These are phyloP conservation scores for Cryptophagus acutangulus DNA, from an alignment of 2,888 invertebrate species.

Conservation along the genomic window DNA sequence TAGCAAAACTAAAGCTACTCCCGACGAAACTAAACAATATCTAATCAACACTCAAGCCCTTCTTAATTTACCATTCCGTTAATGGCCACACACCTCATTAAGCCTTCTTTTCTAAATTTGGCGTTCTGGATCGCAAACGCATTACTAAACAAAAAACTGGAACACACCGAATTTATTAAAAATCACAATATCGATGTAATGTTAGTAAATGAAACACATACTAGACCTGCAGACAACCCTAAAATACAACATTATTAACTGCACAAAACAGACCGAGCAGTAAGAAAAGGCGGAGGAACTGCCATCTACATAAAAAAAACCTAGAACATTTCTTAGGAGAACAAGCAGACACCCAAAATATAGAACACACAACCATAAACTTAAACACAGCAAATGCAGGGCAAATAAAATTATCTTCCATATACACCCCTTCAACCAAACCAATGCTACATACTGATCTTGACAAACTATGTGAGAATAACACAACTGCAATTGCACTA, in stretches of 20 bases:
- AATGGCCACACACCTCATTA: too few species aligned
- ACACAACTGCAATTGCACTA: neutral
- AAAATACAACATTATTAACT: conserved; percentile 10
- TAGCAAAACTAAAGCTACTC: too few species aligned
- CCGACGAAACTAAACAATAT: too few species aligned
- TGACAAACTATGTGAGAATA: neutral
- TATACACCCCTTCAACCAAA: neutral
- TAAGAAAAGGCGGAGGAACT: conserved; percentile 9
- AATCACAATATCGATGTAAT: neutral
- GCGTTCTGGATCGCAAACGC: conserved; percentile 13
- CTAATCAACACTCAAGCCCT: too few species aligned
- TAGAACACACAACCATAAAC: neutral
- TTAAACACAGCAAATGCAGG: neutral
- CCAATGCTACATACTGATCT: neutral
- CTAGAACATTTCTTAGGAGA: neutral
- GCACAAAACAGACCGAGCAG: conserved; percentile 10
- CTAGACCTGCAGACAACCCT: conserved; percentile 7
- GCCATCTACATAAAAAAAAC: conserved; percentile 7
- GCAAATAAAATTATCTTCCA: neutral
- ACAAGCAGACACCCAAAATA: neutral
- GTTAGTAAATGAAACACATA: conserved; percentile 11
- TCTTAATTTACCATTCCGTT: too few species aligned
- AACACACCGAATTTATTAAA: conserved; percentile 3
- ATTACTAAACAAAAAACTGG: conserved; percentile 6
- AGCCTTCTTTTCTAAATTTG: too few species aligned